Evolutionary conservation across 2,797 vertebrate genomes (phyloP).

Genomic region (Eupleurogrammus muticus): DNA sequence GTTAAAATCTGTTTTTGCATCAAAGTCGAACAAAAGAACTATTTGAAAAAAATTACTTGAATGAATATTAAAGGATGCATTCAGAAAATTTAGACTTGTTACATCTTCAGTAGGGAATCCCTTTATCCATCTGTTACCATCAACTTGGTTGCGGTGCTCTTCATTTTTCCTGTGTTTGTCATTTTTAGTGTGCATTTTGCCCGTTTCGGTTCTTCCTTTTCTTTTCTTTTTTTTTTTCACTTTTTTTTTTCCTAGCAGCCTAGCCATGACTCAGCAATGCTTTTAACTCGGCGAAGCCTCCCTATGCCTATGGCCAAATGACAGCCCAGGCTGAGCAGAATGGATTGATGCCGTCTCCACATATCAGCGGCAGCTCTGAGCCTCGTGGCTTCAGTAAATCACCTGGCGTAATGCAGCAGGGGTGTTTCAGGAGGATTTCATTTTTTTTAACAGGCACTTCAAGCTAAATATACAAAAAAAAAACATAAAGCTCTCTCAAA

Average conservation of each 20-base stretch:
- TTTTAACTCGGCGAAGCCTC: constrained; percentile 34
- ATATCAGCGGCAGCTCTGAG: constrained; percentile 14
- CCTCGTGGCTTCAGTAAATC: not conserved
- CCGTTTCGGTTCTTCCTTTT: not conserved
- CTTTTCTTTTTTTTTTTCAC: not conserved
- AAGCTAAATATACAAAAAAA: not conserved
- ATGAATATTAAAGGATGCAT: not conserved
- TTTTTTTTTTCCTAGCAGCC: constrained; percentile 20
- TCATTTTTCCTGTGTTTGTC: constrained; percentile 4
- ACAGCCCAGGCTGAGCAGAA: constrained; percentile 45
- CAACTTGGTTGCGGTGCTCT: not conserved
- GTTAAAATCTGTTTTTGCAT: too few species aligned
- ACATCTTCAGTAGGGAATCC: not conserved
- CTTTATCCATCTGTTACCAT: constrained; percentile 32
- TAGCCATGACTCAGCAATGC: constrained; percentile 60
- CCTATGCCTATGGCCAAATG: constrained; percentile 46
- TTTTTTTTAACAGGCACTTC: not conserved
- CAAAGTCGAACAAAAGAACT: not conserved
- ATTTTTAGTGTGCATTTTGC: constrained; percentile 16
- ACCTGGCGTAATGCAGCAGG: not conserved
- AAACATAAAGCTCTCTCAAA: not conserved
- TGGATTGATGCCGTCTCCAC: constrained; percentile 47
- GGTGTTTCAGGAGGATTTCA: not conserved
- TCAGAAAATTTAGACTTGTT: not conserved
- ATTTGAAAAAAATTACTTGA: too few species aligned